Evolutionary conservation across 2,797 vertebrate species (phyloP), one percentile per base, ranked within the genome.

Genomic region (Leuciscus waleckii): DNA sequence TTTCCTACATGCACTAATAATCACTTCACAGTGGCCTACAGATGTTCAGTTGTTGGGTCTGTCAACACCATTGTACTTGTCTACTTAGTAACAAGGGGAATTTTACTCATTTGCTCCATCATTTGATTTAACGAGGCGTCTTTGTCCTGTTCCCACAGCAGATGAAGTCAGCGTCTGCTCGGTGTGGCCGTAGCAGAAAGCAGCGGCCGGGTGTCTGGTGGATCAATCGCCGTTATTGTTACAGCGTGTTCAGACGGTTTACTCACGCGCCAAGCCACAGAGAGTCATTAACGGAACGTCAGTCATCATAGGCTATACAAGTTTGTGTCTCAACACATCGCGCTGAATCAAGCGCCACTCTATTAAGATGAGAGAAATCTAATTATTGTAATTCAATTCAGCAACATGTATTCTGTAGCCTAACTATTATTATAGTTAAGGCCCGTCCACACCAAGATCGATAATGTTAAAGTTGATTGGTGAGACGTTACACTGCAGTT

Each of bases 111-210:
- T 76, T 79, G 74, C 68, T 80, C 39, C n/a, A 43, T 54, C 82
- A 21, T 79, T 41, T 77, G 61, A 84, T 85, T 80, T 82, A 82
- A 88, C 10, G 16, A 76, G 74, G 61, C 32, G 35, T 51, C 88
- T 85, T 86, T 82, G 61, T 61, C 68, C 39, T 83, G 73, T 77
- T 81, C 77, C 74, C 26, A 71, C 54, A 56, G 69, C 61, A 49
- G 82, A 58, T 65, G 88, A 77, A 85, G 63, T 87, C 83, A 54
- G 71, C 29, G 88, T 89, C 80, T 89, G 85, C 46, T 54, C 82
- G 9, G 26, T 46, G 67, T 79, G 65, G 65, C 49, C 35, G 74
- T 69, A 69, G 82, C 74, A 43, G 79, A 82, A 58, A 51, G 37
- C 75, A 87, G 83, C 79, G 0, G 35, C 4, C 35, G 56, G 49